Evolutionary conservation across 2,888 invertebrate species (phyloP).

Genomic region (Hedya salicella): DNA sequence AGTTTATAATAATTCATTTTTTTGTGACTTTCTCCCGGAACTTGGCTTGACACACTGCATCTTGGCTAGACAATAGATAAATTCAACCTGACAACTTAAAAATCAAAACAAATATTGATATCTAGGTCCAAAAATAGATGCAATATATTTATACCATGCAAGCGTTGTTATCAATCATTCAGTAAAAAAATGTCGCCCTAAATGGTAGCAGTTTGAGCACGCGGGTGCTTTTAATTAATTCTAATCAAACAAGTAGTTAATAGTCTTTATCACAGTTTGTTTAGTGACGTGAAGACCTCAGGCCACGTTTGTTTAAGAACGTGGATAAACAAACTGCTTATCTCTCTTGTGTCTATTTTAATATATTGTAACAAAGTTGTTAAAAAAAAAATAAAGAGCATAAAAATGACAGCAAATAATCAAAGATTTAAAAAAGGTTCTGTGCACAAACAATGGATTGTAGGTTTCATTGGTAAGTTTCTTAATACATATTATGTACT

Average conservation of each 20-base stretch:
- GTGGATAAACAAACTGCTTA: not conserved
- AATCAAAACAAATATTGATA: slow-evolving; percentile 2
- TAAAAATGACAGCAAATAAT: slow-evolving; percentile 9
- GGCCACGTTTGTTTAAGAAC: not conserved
- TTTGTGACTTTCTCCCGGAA: not conserved
- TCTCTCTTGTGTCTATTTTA: not conserved
- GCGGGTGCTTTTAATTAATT: slow-evolving; percentile 11
- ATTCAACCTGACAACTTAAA: not conserved
- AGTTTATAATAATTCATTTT: no score
- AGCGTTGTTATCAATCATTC: slow-evolving; percentile 9
- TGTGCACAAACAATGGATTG: slow-evolving; percentile 32
- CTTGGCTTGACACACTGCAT: not conserved
- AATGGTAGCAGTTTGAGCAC: not conserved
- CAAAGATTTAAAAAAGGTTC: slow-evolving; percentile 8
- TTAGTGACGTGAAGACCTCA: not conserved
- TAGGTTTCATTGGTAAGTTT: slow-evolving; percentile 31
- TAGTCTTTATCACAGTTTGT: not conserved
- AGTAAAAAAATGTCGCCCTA: slow-evolving; percentile 9
- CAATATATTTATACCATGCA: not conserved
- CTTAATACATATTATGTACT: not conserved
- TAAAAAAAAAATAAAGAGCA: not conserved
- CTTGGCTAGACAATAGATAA: not conserved
- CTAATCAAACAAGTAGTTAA: not conserved
- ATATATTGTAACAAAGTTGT: not conserved
- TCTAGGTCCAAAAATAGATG: slow-evolving; percentile 23